Percentiles rank a stretch among this genome's conserved stretches.
phyloP scores from a whole-genome alignment of 1,140 invertebrate genomes.

The Reticulitermes speratus region DNA sequence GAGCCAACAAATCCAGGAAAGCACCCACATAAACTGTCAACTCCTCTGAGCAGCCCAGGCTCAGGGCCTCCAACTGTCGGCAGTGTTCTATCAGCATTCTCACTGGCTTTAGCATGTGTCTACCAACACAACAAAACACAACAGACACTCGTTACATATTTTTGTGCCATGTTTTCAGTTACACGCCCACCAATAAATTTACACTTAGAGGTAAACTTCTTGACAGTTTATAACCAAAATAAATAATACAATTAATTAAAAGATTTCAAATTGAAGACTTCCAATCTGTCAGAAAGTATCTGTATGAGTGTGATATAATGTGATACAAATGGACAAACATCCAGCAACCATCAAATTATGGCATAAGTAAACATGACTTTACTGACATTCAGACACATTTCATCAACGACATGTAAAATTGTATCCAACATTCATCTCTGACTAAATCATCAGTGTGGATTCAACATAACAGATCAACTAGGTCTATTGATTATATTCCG shows the following conservation, averaged over 20 bases:
- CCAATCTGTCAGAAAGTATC: too few species aligned
- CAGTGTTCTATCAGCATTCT: constrained; percentile 38
- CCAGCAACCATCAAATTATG: too few species aligned
- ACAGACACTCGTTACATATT: not conserved
- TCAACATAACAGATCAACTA: too few species aligned
- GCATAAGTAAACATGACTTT: too few species aligned
- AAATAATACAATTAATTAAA: not conserved
- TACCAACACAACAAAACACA: not conserved
- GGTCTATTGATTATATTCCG: too few species aligned
- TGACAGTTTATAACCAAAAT: not conserved
- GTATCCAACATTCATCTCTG: too few species aligned
- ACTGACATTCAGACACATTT: too few species aligned
- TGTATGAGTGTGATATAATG: too few species aligned
- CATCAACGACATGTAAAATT: too few species aligned
- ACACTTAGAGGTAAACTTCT: not conserved
- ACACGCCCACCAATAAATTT: constrained; percentile 36
- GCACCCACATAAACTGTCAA: constrained; percentile 50
- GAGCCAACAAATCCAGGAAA: constrained; percentile 50
- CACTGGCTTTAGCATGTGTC: constrained; percentile 41
- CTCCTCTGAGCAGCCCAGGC: constrained; percentile 60
- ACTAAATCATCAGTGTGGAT: too few species aligned
- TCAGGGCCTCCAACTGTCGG: constrained; percentile 51
- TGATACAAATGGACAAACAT: too few species aligned
- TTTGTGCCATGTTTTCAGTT: not conserved
- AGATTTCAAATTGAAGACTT: too few species aligned